Conservation (phyloP, 2,888 invertebrate genomes). For the Metellina segmentata region DNA sequence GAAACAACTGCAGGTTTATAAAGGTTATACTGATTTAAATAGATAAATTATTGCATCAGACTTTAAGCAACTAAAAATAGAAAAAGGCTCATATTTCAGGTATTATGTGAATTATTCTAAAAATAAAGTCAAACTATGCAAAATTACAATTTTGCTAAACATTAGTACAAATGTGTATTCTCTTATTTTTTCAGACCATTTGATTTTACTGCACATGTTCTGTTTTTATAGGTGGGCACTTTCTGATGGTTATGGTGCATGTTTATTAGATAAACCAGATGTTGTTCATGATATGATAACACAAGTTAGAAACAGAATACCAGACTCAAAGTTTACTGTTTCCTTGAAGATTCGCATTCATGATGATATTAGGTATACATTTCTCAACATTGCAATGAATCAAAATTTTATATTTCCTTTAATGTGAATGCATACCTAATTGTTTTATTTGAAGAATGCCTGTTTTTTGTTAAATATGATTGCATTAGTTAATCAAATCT, state of each 20-base stretch:
- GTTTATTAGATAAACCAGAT: constrained; percentile 89
- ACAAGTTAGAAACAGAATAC: constrained; percentile 87
- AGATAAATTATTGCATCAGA: too few relatives aligned
- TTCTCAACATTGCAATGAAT: neutral
- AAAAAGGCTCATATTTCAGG: too few relatives aligned
- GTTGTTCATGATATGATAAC: constrained; percentile 89
- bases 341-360: constrained; percentile 95
- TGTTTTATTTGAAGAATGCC: neutral
- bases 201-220: neutral
- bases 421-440: neutral
- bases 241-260: constrained; percentile 93
- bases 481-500: neutral
- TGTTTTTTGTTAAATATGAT: neutral
- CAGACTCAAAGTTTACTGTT: constrained; percentile 87
- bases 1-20: too few relatives aligned
- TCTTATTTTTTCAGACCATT: too few relatives aligned
- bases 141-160: too few relatives aligned
- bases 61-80: too few relatives aligned
- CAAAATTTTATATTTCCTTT: too few relatives aligned
- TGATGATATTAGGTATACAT: constrained; percentile 84
- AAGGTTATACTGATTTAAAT: too few relatives aligned
- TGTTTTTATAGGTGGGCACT: constrained; percentile 88
- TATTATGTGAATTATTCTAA: too few relatives aligned
- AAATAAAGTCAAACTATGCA: too few relatives aligned
- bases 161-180: too few relatives aligned